A percentile compares a stretch with the other conserved stretches of the same genome.
phyloP scores from a whole-genome alignment of 2,797 vertebrate species.

The Cirrhinus molitorella region DNA sequence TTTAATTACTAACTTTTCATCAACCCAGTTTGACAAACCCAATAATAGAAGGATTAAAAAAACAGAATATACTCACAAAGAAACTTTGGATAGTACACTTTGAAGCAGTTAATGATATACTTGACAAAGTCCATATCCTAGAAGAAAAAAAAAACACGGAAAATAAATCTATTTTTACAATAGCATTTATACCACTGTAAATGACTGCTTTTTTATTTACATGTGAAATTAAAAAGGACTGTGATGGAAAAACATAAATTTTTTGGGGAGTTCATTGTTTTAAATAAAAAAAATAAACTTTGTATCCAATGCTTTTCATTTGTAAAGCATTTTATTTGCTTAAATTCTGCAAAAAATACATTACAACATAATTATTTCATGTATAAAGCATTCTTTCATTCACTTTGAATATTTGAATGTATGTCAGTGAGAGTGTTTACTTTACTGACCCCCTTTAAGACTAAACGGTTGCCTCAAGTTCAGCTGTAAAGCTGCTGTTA shows the following conservation, averaged over 20 bases:
- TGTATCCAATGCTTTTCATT: no score
- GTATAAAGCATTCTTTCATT: not conserved
- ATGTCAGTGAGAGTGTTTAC: not conserved
- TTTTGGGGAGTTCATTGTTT: no score
- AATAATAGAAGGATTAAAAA: not conserved
- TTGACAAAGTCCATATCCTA: constrained; percentile 99
- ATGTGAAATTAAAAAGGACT: not conserved
- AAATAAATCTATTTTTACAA: not conserved
- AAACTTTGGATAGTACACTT: constrained; percentile 96
- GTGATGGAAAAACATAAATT: not conserved
- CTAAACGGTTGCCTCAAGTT: constrained; percentile 20
- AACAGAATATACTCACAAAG: constrained; percentile 87
- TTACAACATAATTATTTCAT: not conserved
- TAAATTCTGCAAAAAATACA: no score
- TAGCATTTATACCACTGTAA: not conserved
- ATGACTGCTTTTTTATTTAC: not conserved
- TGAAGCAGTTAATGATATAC: constrained; percentile 95
- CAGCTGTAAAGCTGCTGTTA: not conserved
- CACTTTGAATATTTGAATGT: not conserved
- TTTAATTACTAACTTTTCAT: not conserved
- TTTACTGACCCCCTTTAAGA: constrained; percentile 58
- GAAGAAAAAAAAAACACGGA: constrained; percentile 70
- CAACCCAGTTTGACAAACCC: not conserved
- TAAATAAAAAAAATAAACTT: no score
- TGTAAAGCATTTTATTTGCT: no score